Base-by-base conservation (phyloP, 2,888 invertebrate species). In the Slavum lentiscoides region DNA sequence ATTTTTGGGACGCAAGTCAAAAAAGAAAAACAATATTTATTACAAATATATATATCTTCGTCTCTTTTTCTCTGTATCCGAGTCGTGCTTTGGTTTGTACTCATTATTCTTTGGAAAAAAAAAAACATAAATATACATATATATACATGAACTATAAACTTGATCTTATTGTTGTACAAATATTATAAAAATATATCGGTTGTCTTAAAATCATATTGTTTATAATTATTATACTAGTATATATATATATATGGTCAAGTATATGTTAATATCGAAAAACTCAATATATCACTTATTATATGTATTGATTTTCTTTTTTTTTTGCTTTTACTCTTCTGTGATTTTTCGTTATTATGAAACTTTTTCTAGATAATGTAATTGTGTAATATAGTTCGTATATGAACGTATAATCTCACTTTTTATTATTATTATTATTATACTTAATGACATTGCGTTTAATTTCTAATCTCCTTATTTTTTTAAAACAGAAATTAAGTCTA, bases 401-500 rank as follows among this genome's bases (percentile, higher is more conserved):
- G 55, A 58, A 72, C 72, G 80, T 80, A 80, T 80, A 80, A 80
- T 80, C 80, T 80, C 80, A 72, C 80, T 64, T 72, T 80, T 80
- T 49, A 8, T 49, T 49, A 49, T 49, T 49, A 49, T 49, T 49
- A 49, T 49, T 49, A 43, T 80, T 30, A 70, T 67, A 67, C 67
- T 67, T 67, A 59, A 68, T 59, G 39, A 68, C 23, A 68, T 68
- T 68, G 75, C 68, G 59, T 75, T 75, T 75, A 58, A 76, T 76
- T 76, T 76, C 43, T 80, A 80, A 72, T 80, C 70, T 80, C 80
- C 64, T 70, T 70, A 69, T 77, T 77, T 70, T 76, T 69, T 77
- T 69, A 69, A 64, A 74, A 59, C 55, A 23, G 17, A 68, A 66
- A 68, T 76, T 72, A 58, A 21, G 62, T 77, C 53, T 80, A 64